phyloP scores from a whole-genome alignment of 2,113 vertebrate species.

The Cariama cristata region DNA sequence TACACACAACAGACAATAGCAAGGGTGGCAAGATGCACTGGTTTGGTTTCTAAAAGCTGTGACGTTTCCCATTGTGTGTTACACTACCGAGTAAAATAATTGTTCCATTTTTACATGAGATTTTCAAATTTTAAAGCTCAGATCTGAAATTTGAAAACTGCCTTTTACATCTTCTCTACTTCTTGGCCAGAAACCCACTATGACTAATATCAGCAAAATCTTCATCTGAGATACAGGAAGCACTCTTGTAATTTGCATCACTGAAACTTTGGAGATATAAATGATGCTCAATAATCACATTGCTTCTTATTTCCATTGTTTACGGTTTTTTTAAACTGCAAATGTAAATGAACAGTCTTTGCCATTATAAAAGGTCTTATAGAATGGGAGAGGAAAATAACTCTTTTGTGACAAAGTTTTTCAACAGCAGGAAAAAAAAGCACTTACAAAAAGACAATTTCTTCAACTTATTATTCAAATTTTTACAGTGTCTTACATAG shows the following conservation, averaged over 20 bases:
- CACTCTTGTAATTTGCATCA: neutral
- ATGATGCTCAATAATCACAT: neutral
- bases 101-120: neutral
- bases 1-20: neutral
- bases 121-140: conserved; percentile 43
- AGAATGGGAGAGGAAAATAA: neutral
- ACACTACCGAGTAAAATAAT: conserved; percentile 40
- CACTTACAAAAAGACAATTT: neutral
- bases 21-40: neutral
- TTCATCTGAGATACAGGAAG: neutral
- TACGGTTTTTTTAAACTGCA: neutral
- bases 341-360: neutral
- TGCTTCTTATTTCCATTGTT: neutral
- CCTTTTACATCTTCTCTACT: conserved; percentile 50
- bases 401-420: neutral
- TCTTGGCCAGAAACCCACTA: conserved; percentile 29
- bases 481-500: neutral
- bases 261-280: neutral
- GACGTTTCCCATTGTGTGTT: conserved; percentile 21
- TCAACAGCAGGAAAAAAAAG: neutral
- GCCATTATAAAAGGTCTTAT: neutral
- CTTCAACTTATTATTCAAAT: neutral
- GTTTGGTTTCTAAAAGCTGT: conserved; percentile 44
- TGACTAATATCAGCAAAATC: conserved; percentile 7
- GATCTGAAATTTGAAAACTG: conserved; percentile 56